Base-by-base conservation (phyloP, 2,888 invertebrate genomes). In the Hybos culiciformis region DNA sequence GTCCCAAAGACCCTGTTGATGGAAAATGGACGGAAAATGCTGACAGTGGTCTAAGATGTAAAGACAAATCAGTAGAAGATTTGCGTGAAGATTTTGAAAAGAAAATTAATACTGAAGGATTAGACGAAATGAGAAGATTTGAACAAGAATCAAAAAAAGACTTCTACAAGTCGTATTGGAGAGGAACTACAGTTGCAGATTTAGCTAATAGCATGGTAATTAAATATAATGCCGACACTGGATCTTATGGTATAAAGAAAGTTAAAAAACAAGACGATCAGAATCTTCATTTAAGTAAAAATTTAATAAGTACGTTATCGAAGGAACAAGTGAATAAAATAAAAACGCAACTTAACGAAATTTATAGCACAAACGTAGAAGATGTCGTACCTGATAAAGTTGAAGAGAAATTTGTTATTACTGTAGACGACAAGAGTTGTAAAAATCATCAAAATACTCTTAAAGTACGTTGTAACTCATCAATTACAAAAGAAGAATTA, bases 11-110 rank as follows among this genome's bases (percentile, higher is more conserved):
- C 53, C 66, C 80, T 0, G 79, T 80, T 43, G 77, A 78, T 38
- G 73, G 78, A 37, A 76, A 79, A 48, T 92, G 92, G 92, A 77
- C 73, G 48, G 75, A 76, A 24, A 77, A 80, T 43, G 70, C 70
- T 20, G 90, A 90, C 56, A 71, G 80, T 49, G 84, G 87, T 1
- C 66, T 93, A 29, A 72, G 82, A 54, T 76, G 79, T 31, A 87
- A 85, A 60, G 86, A 90, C 60, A 83, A 84, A 58, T 90, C 91
- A 0, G 86, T 92, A 0, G 85, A 86, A 61, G 84, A 92, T 63
- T 73, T 92, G 9, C 78, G 80, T 53, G 80, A 81, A 48, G 78
- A 80, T 54, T 85, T 86, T 54, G 77, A 78, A 56, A 77, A 75
- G 56, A 66, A 79, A 44, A 69, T 74, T 39, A 67, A 70, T 12